Evolutionary conservation across 2,888 invertebrate genomes (phyloP), one percentile per base, ranked within the genome.

Genomic region (Leucophora obtusa): DNA sequence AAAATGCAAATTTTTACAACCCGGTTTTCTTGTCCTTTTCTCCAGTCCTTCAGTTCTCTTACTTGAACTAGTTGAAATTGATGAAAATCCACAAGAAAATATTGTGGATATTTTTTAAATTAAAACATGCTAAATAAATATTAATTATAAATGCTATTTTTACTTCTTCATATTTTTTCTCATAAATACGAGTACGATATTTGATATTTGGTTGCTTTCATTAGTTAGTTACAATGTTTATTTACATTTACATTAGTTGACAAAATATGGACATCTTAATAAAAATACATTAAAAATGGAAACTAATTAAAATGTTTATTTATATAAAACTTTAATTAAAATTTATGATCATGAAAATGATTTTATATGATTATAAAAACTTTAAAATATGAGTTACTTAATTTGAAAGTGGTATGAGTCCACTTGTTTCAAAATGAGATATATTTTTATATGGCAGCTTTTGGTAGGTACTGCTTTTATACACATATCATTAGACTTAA

Each of bases 181-280:
- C 74, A 72, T 71, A 28, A 3, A 28, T n/a, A n/a, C n/a, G n/a
- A n/a, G n/a, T n/a, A n/a, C n/a, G 4, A 21, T 28, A 78, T 81
- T 82, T 59, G 69, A 76, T 82, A 83, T 83, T 84, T 83, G 75
- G 73, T 56, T 80, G 79, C 69, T 83, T 82, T 82, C 84, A 84
- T 83, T 80, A 82, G 82, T 79, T 79, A 60, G 82, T 79, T 79
- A 60, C 74, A 71, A 75, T 66, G 69, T 74, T 82, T 84, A 76
- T 72, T 83, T 83, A 84, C 86, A 83, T 65, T 24, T n/a, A n/a
- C n/a, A 28, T 53, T 21, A 21, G 43, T 43, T n/a, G 43, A 50
- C 28, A 21, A 47, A 63, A 62, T 50, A 35, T 68, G 51, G 38
- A 47, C 43, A n/a, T n/a, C 28, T 38, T 59, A 58, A 24, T 8